phyloP scores from a whole-genome alignment of 2,888 invertebrate genomes.

The Alviniconcha strummeri region DNA sequence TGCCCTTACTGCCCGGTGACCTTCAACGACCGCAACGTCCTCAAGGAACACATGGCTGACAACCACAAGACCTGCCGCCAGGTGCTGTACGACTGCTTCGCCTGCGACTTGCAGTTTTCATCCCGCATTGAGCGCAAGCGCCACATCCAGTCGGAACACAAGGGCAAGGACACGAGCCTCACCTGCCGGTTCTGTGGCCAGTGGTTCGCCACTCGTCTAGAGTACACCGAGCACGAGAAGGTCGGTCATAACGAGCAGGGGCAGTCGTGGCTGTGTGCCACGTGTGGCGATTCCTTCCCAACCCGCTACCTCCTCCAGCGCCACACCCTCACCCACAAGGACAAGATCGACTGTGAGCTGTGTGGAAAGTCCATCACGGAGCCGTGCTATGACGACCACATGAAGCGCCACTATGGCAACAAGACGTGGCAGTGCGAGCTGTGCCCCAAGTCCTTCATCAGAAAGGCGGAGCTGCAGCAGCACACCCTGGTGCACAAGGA shows the following conservation, averaged over 20 bases:
- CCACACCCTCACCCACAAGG: constrained; percentile 21
- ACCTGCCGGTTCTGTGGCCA: constrained; percentile 15
- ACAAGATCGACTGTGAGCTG: constrained; percentile 7
- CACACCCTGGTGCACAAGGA: constrained; percentile 40
- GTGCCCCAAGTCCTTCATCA: constrained; percentile 40
- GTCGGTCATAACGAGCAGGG: constrained; percentile 12
- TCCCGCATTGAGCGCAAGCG: constrained; percentile 25
- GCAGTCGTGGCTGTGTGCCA: constrained; percentile 17
- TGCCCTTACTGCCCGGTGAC: constrained; percentile 16
- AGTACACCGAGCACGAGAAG: constrained; percentile 10
- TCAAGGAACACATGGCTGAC: constrained; percentile 13
- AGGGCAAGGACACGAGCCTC: constrained; percentile 24
- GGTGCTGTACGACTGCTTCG: constrained; percentile 15
- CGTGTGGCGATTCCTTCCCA: constrained; percentile 4
- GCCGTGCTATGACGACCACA: constrained; percentile 34
- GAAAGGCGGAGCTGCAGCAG: constrained; percentile 41
- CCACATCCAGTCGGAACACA: constrained; percentile 21
- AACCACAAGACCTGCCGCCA: constrained; percentile 19
- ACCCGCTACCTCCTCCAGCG: constrained; percentile 22
- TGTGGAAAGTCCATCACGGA: constrained; percentile 18
- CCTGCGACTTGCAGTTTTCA: constrained; percentile 16
- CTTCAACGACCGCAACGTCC: not conserved
- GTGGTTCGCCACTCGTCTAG: constrained; percentile 10
- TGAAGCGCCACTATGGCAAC: constrained; percentile 38
- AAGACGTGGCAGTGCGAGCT: constrained; percentile 39